Evolutionary conservation across 2,113 vertebrate species (phyloP), one percentile per base, ranked within the genome.

Genomic region (Centropus unirufus): DNA sequence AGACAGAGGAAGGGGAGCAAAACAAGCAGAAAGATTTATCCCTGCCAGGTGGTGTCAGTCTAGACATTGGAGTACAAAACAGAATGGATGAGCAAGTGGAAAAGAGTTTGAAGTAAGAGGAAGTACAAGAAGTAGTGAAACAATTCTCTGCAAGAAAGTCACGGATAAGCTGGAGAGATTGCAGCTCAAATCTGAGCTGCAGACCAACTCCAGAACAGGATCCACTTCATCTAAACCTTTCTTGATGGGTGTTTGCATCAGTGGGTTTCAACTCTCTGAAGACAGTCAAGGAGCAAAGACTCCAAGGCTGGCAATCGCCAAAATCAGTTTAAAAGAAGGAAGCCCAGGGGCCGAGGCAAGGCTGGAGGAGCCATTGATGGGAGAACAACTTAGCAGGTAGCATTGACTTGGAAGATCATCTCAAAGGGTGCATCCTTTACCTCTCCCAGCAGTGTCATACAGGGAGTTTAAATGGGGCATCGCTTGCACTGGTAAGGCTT

Each of bases 1-100:
- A 93, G 85, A 85, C 42, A 80, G 94, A 94, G 73, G 64, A 91
- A 96, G 20, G 39, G 76, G 69, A 86, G 72, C 79, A 75, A 49
- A 83, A 26, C 27, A 68, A 68, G 44, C 46, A 32, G 69, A 63
- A 86, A 93, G 88, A 94, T 93, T 90, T 86, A 94, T 93, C 72
- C 85, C 68, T 90, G 72, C 80, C 92, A 93, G 83, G 88, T 88
- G 79, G 61, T 75, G 54, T 68, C 90, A 88, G 73, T 46, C 83
- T 86, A 90, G 76, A 68, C 69, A 87, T 30, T 17, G 27, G 82
- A 96, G 72, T 32, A 78, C 47, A 84, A 76, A 81, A 64, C 40
- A 44, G 64, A 80, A 78, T 63, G 52, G 76, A 92, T 67, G 36
- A 94, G 73, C 86, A 88, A 92, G 76, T n/a, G 80, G 75, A 58